Conservation (phyloP, 2,113 vertebrate species). For the Anolis carolinensis region DNA sequence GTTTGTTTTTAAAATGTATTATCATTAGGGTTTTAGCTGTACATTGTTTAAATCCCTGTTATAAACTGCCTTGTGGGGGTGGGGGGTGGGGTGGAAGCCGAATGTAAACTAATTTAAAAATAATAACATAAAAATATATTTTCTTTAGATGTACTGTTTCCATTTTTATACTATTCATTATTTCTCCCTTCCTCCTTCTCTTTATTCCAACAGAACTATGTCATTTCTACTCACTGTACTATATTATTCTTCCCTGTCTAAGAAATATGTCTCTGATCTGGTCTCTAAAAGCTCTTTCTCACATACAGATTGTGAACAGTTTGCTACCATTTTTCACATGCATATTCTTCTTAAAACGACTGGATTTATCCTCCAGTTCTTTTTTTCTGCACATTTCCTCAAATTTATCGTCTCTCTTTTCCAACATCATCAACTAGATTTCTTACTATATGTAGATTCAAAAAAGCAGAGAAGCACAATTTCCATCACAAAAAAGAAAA, state of each 20-base stretch:
- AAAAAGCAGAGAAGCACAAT: background rate
- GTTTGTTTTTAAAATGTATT: too few species aligned
- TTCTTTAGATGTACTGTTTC: background rate
- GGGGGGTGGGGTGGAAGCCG: too few species aligned
- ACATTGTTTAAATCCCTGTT: too few species aligned
- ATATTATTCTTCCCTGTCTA: background rate
- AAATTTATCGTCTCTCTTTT: background rate
- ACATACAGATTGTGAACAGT: background rate
- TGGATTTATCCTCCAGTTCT: background rate
- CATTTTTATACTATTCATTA: background rate
- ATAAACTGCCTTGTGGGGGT: too few species aligned
- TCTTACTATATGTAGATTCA: too few species aligned
- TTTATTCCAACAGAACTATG: background rate
- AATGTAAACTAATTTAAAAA: too few species aligned
- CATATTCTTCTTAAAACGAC: background rate
- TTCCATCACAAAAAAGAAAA: background rate
- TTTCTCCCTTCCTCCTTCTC: accelerated
- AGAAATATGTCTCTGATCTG: background rate
- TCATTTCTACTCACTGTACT: background rate
- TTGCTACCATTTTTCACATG: background rate
- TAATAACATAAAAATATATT: too few species aligned
- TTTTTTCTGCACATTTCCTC: background rate
- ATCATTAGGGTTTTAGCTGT: too few species aligned
- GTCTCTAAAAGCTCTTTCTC: background rate
- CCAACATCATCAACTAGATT: background rate